phyloP scores from a whole-genome alignment of 92 coral and sea anemone species.

The Umimayanthus kanabou region DNA sequence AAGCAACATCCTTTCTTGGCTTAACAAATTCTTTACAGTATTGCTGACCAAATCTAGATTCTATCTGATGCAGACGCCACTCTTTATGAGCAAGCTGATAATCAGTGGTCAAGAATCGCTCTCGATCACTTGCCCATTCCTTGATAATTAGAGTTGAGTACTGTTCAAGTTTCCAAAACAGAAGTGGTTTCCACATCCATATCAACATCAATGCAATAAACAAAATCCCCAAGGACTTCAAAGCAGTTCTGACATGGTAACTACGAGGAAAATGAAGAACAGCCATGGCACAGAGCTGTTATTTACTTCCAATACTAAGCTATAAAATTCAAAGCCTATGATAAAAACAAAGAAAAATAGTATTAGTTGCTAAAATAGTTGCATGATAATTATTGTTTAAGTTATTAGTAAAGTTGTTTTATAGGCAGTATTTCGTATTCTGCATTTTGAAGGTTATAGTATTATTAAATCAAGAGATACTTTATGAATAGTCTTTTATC shows the following conservation, averaged over 20 bases:
- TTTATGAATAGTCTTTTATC: too few species aligned
- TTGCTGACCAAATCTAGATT: constrained; percentile 56
- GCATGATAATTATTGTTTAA: too few species aligned
- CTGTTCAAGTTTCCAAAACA: constrained; percentile 36
- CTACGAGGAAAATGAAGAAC: neutral
- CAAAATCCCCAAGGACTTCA: neutral
- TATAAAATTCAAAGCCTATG: too few species aligned
- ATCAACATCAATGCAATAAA: neutral
- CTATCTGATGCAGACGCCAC: constrained; percentile 68
- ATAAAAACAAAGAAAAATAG: too few species aligned
- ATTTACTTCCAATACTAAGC: too few species aligned
- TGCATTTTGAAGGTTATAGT: too few species aligned
- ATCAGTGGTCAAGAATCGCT: constrained; percentile 57
- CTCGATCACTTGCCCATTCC: constrained; percentile 42
- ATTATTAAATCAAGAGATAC: too few species aligned
- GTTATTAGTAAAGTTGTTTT: too few species aligned
- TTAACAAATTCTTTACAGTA: constrained; percentile 55
- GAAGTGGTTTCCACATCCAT: constrained; percentile 50
- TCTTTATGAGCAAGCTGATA: constrained; percentile 61
- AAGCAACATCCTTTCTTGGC: constrained; percentile 57
- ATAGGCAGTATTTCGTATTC: too few species aligned
- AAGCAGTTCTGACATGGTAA: neutral
- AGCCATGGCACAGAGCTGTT: neutral
- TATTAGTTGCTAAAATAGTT: too few species aligned
- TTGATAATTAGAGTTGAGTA: constrained; percentile 49